Base-by-base conservation (phyloP, 1,140 invertebrate genomes). In the Panagrolaimus sp. region DNA sequence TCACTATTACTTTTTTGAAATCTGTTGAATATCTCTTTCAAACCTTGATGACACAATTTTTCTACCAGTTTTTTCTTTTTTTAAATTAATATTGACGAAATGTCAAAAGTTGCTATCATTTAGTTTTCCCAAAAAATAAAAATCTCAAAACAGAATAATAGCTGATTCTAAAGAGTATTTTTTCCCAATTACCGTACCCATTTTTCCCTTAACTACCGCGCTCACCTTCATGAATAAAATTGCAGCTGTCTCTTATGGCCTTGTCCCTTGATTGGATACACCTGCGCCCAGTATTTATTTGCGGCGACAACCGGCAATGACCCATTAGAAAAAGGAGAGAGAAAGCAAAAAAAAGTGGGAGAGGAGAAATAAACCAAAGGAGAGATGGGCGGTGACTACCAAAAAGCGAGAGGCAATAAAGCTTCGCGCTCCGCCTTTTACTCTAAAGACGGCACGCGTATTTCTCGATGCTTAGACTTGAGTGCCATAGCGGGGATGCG, bases 221-320 rank as follows among this genome's bases (percentile, higher is more conserved):
- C 52, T 21, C 52, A 58, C 47, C 47, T n/a, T 28, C 52, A 26
- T 58, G 15, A 28, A 21, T 21, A 28, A 28, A 28, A 21, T 28
- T 26, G 52, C 52, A 58, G 52, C 52, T 58, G 52, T 21, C 52
- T 26, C 21, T 12, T 26, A 28, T 58, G 52, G 21, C 52, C 52
- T 58, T 58, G 52, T 58, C n/a, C 17, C 21, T 58, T 58, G 52
- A 58, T 58, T 58, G 52, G 52, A 58, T 58, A 58, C 52, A 58
- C 52, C 52, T 58, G 52, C 52, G 52, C 17, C 52, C 52, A 28
- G 21, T 58, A 28, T 58, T 21, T 28, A 21, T 28, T 58, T 28
- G 52, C 52, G 15, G 32, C 32, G 32, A 38, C 32, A 38, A 58
- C 52, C 52, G 52, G 52, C 28, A 21, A 28, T 28, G 52, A 21